These are phyloP conservation scores for Leptopilina clavipes DNA, from an alignment of 1,140 invertebrate genomes.

Conservation along the genomic window DNA sequence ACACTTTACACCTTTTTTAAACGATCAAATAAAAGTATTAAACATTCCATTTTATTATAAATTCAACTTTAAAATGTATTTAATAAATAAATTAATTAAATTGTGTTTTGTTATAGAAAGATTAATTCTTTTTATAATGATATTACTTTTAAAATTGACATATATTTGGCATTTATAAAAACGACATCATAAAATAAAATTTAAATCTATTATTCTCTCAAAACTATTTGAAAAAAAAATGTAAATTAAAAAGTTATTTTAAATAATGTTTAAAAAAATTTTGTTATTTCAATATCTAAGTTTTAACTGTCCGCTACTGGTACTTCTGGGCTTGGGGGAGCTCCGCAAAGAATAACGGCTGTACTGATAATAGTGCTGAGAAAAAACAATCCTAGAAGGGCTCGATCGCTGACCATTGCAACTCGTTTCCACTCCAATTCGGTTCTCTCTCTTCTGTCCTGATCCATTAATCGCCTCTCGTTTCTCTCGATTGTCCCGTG, in stretches of 20 bases:
- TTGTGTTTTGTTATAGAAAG: neutral
- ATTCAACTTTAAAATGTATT: neutral
- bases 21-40: neutral
- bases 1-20: no score
- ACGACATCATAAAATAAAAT: neutral
- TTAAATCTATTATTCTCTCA: no score
- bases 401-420: slow-evolving; percentile 81
- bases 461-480: slow-evolving; percentile 80
- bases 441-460: slow-evolving; percentile 80
- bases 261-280: no score
- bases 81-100: neutral
- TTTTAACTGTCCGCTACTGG: slow-evolving; percentile 6
- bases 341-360: slow-evolving; percentile 79
- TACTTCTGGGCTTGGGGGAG: slow-evolving; percentile 63
- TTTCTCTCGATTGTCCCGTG: slow-evolving; percentile 83
- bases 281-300: slow-evolving; percentile 6
- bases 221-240: no score
- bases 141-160: neutral
- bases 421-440: slow-evolving; percentile 87
- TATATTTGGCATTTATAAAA: neutral
- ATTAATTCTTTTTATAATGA: neutral
- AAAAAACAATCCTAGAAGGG: slow-evolving; percentile 82
- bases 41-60: neutral
- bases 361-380: slow-evolving; percentile 80
- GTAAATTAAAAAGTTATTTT: no score